These are phyloP conservation scores for Porites evermanni DNA, from an alignment of 92 coral and sea anemone species.

Conservation along the genomic window DNA sequence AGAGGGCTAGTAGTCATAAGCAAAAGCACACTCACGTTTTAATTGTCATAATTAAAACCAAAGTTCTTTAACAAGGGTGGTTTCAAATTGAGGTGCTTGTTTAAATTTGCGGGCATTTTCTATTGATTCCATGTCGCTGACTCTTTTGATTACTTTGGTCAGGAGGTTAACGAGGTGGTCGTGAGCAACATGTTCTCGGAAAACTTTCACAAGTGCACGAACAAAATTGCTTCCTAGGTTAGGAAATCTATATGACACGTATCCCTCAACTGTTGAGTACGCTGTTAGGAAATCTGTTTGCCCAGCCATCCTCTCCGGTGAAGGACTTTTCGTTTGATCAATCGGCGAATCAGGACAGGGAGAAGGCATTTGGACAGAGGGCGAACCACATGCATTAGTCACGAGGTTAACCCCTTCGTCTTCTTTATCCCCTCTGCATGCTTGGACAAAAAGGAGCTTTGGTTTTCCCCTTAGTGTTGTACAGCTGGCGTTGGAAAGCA, in stretches of 20 bases:
- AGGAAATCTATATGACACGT: not conserved
- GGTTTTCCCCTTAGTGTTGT: conserved; percentile 70
- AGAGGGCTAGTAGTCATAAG: too few relatives aligned
- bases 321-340: too few relatives aligned
- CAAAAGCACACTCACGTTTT: too few relatives aligned
- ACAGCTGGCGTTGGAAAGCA: conserved; percentile 51
- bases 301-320: too few relatives aligned
- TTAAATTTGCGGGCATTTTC: not conserved
- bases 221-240: not conserved
- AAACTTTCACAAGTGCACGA: not conserved
- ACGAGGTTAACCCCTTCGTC: conserved; percentile 6
- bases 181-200: not conserved
- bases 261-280: not conserved
- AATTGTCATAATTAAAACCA: too few relatives aligned
- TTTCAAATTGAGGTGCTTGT: not conserved
- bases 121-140: not conserved
- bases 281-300: not conserved
- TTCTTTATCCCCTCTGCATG: conserved; percentile 67
- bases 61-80: not conserved
- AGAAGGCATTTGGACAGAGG: not conserved
- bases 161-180: not conserved
- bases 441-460: conserved; percentile 78
- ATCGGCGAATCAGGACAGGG: rapidly evolving
- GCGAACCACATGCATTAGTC: not conserved
- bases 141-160: not conserved